Evolutionary conservation across 2,113 vertebrate species (phyloP), one percentile per base, ranked within the genome.

Genomic region (Cervus canadensis): DNA sequence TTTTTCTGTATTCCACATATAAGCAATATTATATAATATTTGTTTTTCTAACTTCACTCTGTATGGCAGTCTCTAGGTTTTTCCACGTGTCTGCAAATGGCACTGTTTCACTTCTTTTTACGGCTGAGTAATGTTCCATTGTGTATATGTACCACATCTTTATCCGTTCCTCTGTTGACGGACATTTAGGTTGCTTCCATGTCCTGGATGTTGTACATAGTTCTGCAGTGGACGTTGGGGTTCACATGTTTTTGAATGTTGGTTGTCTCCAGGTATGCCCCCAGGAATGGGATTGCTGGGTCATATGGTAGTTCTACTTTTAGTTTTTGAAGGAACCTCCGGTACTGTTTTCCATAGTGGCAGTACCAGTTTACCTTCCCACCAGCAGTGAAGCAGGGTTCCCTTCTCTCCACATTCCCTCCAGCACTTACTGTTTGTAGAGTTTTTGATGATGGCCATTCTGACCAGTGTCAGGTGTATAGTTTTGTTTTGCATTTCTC

Each of bases 61-160:
- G 36, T 26, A 26, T 14, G 36, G 23, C 71, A 26, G 36, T 43
- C 33, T 71, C 30, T 64, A 7, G 67, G 19, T 6, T 19, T 40
- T 12, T 74, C n/a, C n/a, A 23, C 19, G 2, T 40, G 11, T 43
- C 71, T 43, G 36, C 36, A 76, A 14, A 26, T 76, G 71, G 71
- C 71, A 14, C 36, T 25, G 36, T 26, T 25, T 7, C 11, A 4
- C 71, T 43, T 40, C 36, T 76, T 14, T 76, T 40, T 76, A 25
- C 1, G 71, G 12, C 71, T 26, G 23, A 76, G 71, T 25, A 7
- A 7, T 43, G 2, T 4, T 76, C 71, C 23, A 3, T 13, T 43
- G 21, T 76, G 36, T 13, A 1, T 23, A 14, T 1, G 36, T 6
- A 1, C 67, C 21, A 25, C 21, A 7, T 3, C 71, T n/a, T n/a